Base-by-base conservation (phyloP, 2,888 invertebrate genomes). In the Epirrhoe tristata region DNA sequence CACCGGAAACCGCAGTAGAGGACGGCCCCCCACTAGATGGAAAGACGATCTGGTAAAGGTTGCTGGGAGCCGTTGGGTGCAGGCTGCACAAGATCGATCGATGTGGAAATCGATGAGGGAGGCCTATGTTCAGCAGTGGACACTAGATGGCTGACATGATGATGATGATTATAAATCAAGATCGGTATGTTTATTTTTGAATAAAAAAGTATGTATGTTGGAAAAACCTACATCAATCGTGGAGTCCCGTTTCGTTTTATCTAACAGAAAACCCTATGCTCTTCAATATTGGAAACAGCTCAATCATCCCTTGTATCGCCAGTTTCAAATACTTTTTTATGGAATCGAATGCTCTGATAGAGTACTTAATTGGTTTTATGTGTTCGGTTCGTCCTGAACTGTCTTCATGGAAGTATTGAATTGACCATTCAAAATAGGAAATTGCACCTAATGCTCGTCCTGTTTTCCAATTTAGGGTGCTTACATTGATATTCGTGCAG, bases 321-420 rank as follows among this genome's bases (percentile, higher is more conserved):
- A 58, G 10, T 55, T n/a, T 14, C 3, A 50, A 31, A 24, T 48
- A 48, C 48, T 57, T 57, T 60, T 57, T 52, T 3, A 52, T 24
- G 12, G 46, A 66, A 48, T 32, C 32, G 16, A 52, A 36, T 6
- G 56, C 12, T 52, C 52, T 43, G 14, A 56, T 57, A 61, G 53
- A 56, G 48, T 17, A 43, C 17, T 31, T 66, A 66, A 66, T 61
- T 54, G 61, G 17, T 58, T 58, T 66, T 54, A 60, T 50, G 53
- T 66, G 61, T 66, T 36, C 39, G 31, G 61, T 66, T 36, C 39
- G 31, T n/a, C 39, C 60, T 36, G 24, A 14, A 36, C 36, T 12
- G 32, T 24, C 31, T 31, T 34, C 51, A 59, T 61, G 34, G 55
- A 55, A 24, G 24, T 24, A 48, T 61, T 43, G 39, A 12, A 43